Percentiles rank a stretch among this genome's conserved stretches.
phyloP scores from a whole-genome alignment of 2,797 vertebrate species.

The Amblyopsis hoosieri region DNA sequence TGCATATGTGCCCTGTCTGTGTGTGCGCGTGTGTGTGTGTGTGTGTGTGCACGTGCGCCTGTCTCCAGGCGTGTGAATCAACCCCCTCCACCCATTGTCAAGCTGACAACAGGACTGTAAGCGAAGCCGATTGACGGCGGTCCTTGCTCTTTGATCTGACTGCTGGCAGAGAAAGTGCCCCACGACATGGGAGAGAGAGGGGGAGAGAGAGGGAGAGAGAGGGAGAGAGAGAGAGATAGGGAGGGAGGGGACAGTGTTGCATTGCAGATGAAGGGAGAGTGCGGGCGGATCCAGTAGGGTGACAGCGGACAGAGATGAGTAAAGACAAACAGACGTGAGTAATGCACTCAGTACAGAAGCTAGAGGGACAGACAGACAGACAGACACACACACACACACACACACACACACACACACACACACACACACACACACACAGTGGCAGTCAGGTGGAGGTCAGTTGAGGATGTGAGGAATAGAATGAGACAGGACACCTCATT shows the following conservation, averaged over 20 bases:
- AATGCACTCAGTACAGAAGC: neutral
- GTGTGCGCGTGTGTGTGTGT: too few species aligned
- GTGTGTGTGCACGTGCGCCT: too few species aligned
- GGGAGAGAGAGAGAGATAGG: neutral
- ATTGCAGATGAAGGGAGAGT: conserved; percentile 14
- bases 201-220: neutral
- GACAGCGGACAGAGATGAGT: conserved; percentile 1
- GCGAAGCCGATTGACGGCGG: conserved; percentile 60
- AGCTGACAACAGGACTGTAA: conserved; percentile 40
- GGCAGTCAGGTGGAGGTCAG: conserved; percentile 1
- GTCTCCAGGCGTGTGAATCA: neutral
- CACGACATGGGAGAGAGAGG: conserved; percentile 42
- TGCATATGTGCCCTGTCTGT: neutral
- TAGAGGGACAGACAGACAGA: conserved; percentile 1
- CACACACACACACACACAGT: conserved; percentile 50
- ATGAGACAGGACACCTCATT: conserved; percentile 23
- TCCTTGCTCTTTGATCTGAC: conserved; percentile 64
- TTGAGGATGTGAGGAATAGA: conserved; percentile 17
- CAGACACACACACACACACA: conserved; percentile 55
- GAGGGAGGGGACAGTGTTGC: conserved; percentile 28
- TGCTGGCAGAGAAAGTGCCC: conserved; percentile 38
- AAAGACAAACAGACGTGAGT: conserved; percentile 27
- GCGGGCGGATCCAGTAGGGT: neutral
- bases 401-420: conserved; percentile 46
- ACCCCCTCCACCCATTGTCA: conserved; percentile 7